phyloP scores from a whole-genome alignment of 2,888 invertebrate genomes.

The Tridacna crocea region DNA sequence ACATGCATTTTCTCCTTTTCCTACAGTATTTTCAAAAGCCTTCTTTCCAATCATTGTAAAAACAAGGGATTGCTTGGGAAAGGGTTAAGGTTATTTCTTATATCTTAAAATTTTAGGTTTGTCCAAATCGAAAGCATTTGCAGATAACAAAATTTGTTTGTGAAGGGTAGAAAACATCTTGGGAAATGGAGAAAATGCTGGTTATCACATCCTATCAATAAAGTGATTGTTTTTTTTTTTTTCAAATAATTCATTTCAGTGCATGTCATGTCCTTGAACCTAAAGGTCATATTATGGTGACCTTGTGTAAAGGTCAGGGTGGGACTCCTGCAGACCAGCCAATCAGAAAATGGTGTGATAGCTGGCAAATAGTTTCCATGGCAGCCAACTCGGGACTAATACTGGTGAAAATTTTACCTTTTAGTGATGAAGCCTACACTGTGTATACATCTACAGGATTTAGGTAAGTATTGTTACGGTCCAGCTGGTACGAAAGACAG shows the following conservation, averaged over 20 bases:
- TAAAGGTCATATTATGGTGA: slow-evolving; percentile 84
- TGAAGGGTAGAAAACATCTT: neutral
- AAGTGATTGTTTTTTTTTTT: too few species aligned
- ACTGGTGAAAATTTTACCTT: slow-evolving; percentile 83
- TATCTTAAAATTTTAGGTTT: too few species aligned
- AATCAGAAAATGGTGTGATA: slow-evolving; percentile 85
- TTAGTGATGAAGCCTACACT: slow-evolving; percentile 80
- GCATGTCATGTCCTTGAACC: slow-evolving; percentile 76
- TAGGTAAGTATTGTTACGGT: slow-evolving; percentile 73
- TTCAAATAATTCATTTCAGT: slow-evolving; percentile 68
- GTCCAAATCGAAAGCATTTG: too few species aligned
- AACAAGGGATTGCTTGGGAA: neutral
- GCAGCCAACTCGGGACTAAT: slow-evolving; percentile 86
- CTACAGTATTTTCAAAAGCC: neutral
- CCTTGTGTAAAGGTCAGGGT: slow-evolving; percentile 87
- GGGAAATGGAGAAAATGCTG: neutral
- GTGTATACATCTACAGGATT: slow-evolving; percentile 85
- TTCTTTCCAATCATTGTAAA: neutral
- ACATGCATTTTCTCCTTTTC: neutral
- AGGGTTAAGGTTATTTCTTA: neutral
- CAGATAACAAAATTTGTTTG: too few species aligned
- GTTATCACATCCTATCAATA: too few species aligned
- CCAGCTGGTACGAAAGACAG: too few species aligned
- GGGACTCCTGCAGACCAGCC: slow-evolving; percentile 85
- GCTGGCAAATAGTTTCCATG: slow-evolving; percentile 87